These are phyloP conservation scores for Steatocranus sp. DNA, from an alignment of 2,797 vertebrate genomes.

Conservation along the genomic window DNA sequence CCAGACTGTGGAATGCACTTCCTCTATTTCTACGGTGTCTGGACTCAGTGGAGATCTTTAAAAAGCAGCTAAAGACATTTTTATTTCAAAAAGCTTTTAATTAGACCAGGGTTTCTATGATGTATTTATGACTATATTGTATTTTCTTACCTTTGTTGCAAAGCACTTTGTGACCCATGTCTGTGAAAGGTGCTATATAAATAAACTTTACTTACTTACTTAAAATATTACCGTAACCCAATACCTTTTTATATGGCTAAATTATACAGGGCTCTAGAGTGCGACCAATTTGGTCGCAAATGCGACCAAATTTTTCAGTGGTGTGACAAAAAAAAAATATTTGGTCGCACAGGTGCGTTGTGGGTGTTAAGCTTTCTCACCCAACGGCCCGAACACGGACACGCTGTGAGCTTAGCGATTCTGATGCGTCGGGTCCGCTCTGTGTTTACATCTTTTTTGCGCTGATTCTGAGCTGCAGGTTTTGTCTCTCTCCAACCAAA, in stretches of 20 bases:
- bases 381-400: no score
- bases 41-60: neutral
- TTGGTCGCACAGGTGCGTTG: no score
- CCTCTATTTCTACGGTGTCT: neutral
- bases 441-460: no score
- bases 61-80: neutral
- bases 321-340: no score
- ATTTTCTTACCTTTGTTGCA: fast-evolving
- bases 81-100: neutral
- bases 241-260: fast-evolving
- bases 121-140: neutral
- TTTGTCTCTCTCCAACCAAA: no score
- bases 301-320: no score
- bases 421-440: no score
- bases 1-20: neutral
- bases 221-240: fast-evolving
- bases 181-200: neutral
- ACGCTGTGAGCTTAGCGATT: no score
- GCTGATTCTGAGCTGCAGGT: no score
- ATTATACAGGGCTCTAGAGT: fast-evolving
- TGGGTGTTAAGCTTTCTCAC: no score
- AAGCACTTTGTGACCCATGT: neutral
- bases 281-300: no score
- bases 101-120: neutral
- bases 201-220: neutral